Conservation (phyloP, 1,140 invertebrate genomes). For the Mya arenaria region DNA sequence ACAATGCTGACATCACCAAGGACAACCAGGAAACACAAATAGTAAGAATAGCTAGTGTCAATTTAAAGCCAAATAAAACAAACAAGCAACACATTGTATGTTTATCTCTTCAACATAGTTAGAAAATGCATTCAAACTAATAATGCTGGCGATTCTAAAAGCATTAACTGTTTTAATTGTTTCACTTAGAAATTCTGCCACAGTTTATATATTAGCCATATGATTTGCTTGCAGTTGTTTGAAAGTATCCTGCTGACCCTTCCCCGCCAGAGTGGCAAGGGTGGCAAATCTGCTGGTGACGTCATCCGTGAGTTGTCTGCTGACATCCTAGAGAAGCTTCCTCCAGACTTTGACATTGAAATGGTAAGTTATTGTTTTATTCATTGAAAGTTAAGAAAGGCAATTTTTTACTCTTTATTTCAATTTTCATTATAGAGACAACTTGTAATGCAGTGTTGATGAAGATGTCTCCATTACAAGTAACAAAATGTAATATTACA, state of each 20-base stretch:
- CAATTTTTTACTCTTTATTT: too few relatives aligned
- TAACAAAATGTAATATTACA: too few relatives aligned
- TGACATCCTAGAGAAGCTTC: constrained; percentile 80
- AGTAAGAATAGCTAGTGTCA: constrained; percentile 80
- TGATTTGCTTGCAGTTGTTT: constrained; percentile 85
- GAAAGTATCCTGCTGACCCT: constrained; percentile 89
- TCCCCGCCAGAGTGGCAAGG: constrained; percentile 84
- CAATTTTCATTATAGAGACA: too few relatives aligned
- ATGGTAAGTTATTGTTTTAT: constrained; percentile 69
- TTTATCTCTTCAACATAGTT: too few relatives aligned
- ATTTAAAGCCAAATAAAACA: background rate
- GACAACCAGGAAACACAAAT: constrained; percentile 81
- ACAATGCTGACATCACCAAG: constrained; percentile 82
- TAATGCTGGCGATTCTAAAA: too few relatives aligned
- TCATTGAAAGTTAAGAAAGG: too few relatives aligned
- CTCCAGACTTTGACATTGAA: constrained; percentile 79
- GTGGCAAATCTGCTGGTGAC: constrained; percentile 77
- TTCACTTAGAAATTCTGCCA: too few relatives aligned
- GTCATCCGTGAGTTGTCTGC: constrained; percentile 78
- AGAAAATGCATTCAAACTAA: too few relatives aligned
- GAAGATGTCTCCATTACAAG: too few relatives aligned
- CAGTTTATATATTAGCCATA: too few relatives aligned
- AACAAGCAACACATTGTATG: background rate
- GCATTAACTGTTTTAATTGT: too few relatives aligned
- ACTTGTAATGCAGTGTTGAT: too few relatives aligned